Conservation (phyloP, 1,140 invertebrate genomes). For the Caerostris extrusa region DNA sequence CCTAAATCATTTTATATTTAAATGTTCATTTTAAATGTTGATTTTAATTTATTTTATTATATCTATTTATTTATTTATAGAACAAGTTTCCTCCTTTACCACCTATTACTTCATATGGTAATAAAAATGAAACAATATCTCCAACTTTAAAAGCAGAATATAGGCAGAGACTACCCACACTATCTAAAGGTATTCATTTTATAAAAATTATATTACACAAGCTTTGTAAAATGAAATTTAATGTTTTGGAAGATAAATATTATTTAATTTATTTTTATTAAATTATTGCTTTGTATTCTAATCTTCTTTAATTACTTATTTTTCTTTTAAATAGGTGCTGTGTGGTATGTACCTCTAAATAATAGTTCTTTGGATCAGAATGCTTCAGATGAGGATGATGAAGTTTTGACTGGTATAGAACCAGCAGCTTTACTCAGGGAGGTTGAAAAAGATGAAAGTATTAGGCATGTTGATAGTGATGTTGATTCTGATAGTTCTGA, state of each 20-base stretch:
- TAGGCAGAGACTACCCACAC: constrained; percentile 52
- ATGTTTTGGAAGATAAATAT: background rate
- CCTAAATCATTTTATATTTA: background rate
- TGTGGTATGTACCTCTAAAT: constrained; percentile 66
- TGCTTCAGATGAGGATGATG: constrained; percentile 70
- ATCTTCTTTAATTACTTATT: background rate
- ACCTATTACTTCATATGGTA: constrained; percentile 23
- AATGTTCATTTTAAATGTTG: background rate
- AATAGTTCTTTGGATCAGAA: background rate
- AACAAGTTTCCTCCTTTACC: constrained; percentile 48
- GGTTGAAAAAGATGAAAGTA: constrained; percentile 75
- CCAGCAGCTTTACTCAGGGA: constrained; percentile 38
- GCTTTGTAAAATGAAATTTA: background rate
- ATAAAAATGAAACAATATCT: constrained; percentile 62
- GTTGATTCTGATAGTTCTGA: constrained; percentile 76
- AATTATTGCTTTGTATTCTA: background rate
- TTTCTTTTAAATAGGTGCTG: constrained; percentile 32
- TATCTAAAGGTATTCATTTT: constrained; percentile 64
- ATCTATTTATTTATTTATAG: constrained; percentile 30
- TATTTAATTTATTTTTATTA: too few species aligned
- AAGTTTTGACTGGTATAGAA: constrained; percentile 64
- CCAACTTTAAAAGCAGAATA: constrained; percentile 71
- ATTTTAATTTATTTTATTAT: background rate
- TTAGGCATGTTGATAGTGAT: constrained; percentile 77
- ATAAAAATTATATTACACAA: background rate